These are phyloP conservation scores for Drosophila rhopaloa DNA, from an alignment of 1,140 invertebrate species.

Conservation along the genomic window DNA sequence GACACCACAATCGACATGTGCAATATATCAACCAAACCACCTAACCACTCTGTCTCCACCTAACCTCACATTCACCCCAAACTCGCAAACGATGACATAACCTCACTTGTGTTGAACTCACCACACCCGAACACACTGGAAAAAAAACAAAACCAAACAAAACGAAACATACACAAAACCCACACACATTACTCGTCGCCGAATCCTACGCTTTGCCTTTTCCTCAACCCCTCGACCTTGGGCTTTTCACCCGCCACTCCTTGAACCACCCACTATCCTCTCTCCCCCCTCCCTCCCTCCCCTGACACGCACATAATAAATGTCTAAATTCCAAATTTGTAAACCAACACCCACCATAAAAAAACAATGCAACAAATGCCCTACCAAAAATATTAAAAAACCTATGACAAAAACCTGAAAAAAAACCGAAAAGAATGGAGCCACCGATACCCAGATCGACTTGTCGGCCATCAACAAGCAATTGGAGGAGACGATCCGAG, in stretches of 20 bases:
- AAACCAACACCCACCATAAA: constrained; percentile 38
- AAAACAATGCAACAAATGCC: constrained; percentile 54
- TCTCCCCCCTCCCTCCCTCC: neutral
- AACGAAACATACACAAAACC: constrained; percentile 21
- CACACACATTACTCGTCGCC: constrained; percentile 34
- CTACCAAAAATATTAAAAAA: constrained; percentile 32
- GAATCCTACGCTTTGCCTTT: constrained; percentile 52
- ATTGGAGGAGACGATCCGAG: constrained; percentile 83
- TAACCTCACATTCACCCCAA: constrained; percentile 33
- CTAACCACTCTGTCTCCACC: constrained; percentile 22
- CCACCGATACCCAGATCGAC: constrained; percentile 82
- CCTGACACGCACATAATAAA: constrained; percentile 56
- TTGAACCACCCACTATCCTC: constrained; percentile 16
- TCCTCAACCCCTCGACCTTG: constrained; percentile 12
- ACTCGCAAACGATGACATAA: constrained; percentile 24
- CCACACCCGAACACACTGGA: constrained; percentile 16
- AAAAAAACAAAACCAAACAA: constrained; percentile 18
- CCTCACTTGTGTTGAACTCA: constrained; percentile 25
- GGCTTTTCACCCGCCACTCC: constrained; percentile 13
- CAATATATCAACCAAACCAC: constrained; percentile 34
- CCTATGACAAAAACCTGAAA: constrained; percentile 27
- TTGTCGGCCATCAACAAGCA: constrained; percentile 82
- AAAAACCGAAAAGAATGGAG: constrained; percentile 64
- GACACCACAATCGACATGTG: constrained; percentile 44
- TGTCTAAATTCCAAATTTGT: constrained; percentile 65